Evolutionary conservation across 1,140 invertebrate genomes (phyloP), one percentile per base, ranked within the genome.

Genomic region (Sinella curviseta): DNA sequence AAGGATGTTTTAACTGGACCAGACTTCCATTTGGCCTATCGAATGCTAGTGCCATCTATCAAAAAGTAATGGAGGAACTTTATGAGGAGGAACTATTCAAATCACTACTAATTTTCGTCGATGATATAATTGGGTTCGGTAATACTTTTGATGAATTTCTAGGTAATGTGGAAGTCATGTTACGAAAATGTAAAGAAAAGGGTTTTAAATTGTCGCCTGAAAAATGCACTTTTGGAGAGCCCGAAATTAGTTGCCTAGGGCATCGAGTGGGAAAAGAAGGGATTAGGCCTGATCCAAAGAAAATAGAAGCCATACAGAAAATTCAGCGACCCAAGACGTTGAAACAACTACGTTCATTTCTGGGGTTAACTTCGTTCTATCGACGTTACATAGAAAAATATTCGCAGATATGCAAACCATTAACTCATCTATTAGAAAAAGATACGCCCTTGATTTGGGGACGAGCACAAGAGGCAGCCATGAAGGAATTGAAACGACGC

Each of bases 361-460:
- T 75, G 79, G 84, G 57, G 74, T 80, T n/a, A 86, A 88, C 85
- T 39, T 85, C 85, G 35, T 89, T 87, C 77, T 86, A 86, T 77
- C 36, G 85, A 8, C 83, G 84, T 77, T 88, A 87, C 81, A 85
- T 88, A 26, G 83, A 76, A 77, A 84, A 82, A 70, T 81, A 85
- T 81, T 86, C 86, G 26, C 77, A 85, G 80, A 76, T 85, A 26
- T 80, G 87, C 73, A 78, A 83, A 80, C 86, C 86, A 26, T 78
- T 89, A 35, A 86, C 86, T 67, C 55, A 85, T 14, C 83, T 89
- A 1, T 78, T 85, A 48, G 84, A 86, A 74, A 87, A 86, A 83
- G 83, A 77, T 16, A 34, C 4, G 82, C 34, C 77, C 12, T 87
- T 86, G 77, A 17, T 70, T 0, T 88, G 86, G 85, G 78, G 83